These are phyloP conservation scores for Cryptops parisi DNA, from an alignment of 2,888 invertebrate species.

Conservation along the genomic window DNA sequence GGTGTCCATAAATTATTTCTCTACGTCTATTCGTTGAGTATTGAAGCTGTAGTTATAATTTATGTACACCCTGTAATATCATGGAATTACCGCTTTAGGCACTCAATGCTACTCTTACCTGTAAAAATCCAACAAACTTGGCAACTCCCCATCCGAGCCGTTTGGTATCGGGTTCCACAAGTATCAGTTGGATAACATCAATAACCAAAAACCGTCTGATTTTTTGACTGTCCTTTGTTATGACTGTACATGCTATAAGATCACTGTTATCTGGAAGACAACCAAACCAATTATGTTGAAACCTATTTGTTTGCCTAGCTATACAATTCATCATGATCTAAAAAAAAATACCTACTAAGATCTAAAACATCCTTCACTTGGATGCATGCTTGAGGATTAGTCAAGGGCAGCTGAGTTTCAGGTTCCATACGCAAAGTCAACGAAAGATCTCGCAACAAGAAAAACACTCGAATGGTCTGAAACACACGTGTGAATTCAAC, in stretches of 20 bases:
- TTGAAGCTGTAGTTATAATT: background rate
- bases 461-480: slow-evolving; percentile 78
- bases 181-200: slow-evolving; percentile 82
- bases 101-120: slow-evolving; percentile 30
- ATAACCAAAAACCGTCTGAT: slow-evolving; percentile 84
- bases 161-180: slow-evolving; percentile 93
- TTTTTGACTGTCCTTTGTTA: slow-evolving; percentile 65
- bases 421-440: slow-evolving; percentile 61
- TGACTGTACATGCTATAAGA: slow-evolving; percentile 87
- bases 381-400: slow-evolving; percentile 73
- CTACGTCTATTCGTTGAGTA: too few relatives aligned
- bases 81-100: background rate
- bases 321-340: too few relatives aligned
- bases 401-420: slow-evolving; percentile 77
- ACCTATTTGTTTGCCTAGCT: too few relatives aligned
- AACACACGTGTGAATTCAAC: too few relatives aligned
- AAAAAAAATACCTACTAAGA: slow-evolving; percentile 51
- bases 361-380: slow-evolving; percentile 89
- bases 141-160: slow-evolving; percentile 95
- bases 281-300: too few relatives aligned
- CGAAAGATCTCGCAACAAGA: slow-evolving; percentile 66
- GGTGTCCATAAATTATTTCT: too few relatives aligned
- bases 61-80: background rate
- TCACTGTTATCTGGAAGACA: slow-evolving; percentile 77
- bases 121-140: slow-evolving; percentile 82